A percentile compares a stretch with the other conserved stretches of the same genome.
Evolutionary conservation across 1,140 invertebrate genomes (phyloP).

Genomic region (Danaus melanippus): DNA sequence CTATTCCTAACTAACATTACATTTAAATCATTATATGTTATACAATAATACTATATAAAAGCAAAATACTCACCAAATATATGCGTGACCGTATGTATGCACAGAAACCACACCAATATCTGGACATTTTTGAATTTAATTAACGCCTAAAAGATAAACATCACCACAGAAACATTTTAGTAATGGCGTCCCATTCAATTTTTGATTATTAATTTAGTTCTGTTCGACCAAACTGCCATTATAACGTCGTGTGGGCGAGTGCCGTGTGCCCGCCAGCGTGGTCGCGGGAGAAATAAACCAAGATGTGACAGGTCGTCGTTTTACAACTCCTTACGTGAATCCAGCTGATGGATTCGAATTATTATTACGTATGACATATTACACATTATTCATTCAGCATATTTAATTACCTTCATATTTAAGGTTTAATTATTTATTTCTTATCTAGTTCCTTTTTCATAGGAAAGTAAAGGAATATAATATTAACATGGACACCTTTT

Average conservation of each 20-base stretch:
- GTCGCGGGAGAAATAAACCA: conserved; percentile 33
- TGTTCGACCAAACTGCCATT: conserved; percentile 10
- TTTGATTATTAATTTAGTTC: too few species aligned
- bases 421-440: too few species aligned
- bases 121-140: conserved; percentile 27
- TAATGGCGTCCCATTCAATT: too few species aligned
- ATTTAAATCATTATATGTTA: neutral
- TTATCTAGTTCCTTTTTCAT: too few species aligned
- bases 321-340: conserved; percentile 20
- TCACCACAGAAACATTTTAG: too few species aligned
- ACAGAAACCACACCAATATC: conserved; percentile 32
- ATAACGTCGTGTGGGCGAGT: conserved; percentile 23
- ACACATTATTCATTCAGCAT: too few species aligned
- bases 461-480: too few species aligned
- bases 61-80: conserved; percentile 47
- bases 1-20: neutral
- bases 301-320: conserved; percentile 51
- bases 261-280: conserved; percentile 30
- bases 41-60: conserved; percentile 5
- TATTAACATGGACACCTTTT: too few species aligned
- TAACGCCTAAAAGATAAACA: too few species aligned
- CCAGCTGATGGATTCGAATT: conserved; percentile 19
- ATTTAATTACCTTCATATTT: too few species aligned
- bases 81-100: conserved; percentile 39
- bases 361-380: too few species aligned